Evolutionary conservation across 2,888 invertebrate genomes (phyloP).

Genomic region (Anarsia innoxiella): DNA sequence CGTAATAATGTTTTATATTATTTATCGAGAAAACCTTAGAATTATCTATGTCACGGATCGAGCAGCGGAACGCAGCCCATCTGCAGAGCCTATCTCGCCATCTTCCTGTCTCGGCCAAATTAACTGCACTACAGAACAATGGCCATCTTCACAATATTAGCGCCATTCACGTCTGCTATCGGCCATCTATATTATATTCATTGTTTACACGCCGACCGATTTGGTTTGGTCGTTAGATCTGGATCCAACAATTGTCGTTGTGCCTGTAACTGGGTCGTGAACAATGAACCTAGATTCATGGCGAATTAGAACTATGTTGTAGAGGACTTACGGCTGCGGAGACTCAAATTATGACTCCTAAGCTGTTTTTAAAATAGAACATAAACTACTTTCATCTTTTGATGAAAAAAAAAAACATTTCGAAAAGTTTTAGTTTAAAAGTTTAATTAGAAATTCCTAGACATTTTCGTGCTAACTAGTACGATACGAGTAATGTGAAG

Average conservation of each 20-base stretch:
- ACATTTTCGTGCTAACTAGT: too few species aligned
- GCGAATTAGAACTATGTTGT: not conserved
- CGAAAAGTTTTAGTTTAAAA: too few species aligned
- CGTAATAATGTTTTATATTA: too few species aligned
- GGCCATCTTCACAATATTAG: conserved; percentile 7
- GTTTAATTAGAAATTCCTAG: too few species aligned
- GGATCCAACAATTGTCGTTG: conserved; percentile 22
- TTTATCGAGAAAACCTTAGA: conserved; percentile 21
- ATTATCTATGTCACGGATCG: conserved; percentile 57
- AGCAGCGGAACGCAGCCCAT: conserved; percentile 38
- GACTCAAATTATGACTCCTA: too few species aligned
- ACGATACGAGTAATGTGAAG: too few species aligned
- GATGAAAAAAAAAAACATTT: too few species aligned
- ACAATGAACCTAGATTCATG: not conserved
- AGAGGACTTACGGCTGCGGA: too few species aligned
- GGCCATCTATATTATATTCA: conserved; percentile 6
- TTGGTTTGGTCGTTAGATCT: conserved; percentile 36
- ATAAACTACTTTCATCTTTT: too few species aligned
- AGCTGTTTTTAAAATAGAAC: too few species aligned
- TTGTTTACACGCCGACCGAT: conserved; percentile 15
- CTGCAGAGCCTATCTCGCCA: conserved; percentile 39
- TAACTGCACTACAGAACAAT: conserved; percentile 9
- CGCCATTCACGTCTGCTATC: conserved; percentile 5
- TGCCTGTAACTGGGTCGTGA: conserved; percentile 30
- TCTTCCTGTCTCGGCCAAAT: conserved; percentile 21